Conservation (phyloP, 1,140 invertebrate species). For the Cecropterus lyciades region DNA sequence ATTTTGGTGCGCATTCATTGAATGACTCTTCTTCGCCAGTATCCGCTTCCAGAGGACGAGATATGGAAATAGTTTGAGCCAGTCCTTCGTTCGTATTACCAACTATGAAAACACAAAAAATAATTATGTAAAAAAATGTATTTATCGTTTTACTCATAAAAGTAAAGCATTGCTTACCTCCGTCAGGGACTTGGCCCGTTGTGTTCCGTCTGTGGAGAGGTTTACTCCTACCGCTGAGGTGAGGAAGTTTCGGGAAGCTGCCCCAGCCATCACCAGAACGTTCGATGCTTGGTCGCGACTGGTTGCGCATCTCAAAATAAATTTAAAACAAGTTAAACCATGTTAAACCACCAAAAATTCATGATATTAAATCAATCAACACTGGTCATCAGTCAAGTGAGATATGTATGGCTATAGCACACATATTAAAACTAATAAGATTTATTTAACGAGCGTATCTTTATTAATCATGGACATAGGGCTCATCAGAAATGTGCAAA, state of each 20-base stretch:
- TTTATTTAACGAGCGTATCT: too few relatives aligned
- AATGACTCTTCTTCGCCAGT: conserved; percentile 13
- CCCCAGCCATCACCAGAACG: conserved; percentile 55
- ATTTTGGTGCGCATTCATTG: conserved; percentile 9
- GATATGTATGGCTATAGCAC: too few relatives aligned
- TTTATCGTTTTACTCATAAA: not conserved
- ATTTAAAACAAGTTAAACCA: conserved; percentile 18
- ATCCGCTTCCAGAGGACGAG: conserved; percentile 41
- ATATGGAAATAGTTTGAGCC: conserved; percentile 50
- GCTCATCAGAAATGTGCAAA: too few relatives aligned
- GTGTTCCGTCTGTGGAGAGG: conserved; percentile 74
- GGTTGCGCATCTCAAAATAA: conserved; percentile 39
- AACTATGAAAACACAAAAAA: conserved; percentile 36
- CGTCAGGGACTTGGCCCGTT: conserved; percentile 43
- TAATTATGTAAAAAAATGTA: not conserved
- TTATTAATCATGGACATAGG: too few relatives aligned
- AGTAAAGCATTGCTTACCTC: conserved; percentile 38
- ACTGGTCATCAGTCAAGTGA: too few relatives aligned
- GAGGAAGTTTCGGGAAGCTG: conserved; percentile 72
- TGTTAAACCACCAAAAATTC: too few relatives aligned
- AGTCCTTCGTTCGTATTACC: conserved; percentile 39
- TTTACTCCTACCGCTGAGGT: conserved; percentile 76
- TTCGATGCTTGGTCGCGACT: conserved; percentile 38
- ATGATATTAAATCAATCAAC: too few relatives aligned
- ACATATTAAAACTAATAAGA: too few relatives aligned